phyloP scores from a whole-genome alignment of 2,797 vertebrate genomes.

The Anabacerthia variegaticeps region DNA sequence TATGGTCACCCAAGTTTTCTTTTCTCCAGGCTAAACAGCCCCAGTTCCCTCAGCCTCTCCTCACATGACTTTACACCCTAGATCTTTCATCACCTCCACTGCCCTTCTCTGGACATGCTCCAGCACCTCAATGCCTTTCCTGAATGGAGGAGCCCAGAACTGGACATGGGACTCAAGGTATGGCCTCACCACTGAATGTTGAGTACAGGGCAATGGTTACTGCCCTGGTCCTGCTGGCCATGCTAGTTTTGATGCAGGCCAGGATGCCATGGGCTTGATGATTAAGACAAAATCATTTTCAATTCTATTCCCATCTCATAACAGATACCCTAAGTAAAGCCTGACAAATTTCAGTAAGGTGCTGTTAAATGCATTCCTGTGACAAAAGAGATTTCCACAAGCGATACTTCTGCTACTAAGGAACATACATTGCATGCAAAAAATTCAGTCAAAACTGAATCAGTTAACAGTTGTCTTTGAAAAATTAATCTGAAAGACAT shows the following conservation, averaged over 20 bases:
- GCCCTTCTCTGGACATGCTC: fast-evolving
- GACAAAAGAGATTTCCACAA: background rate
- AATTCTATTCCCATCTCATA: background rate
- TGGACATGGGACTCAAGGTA: fast-evolving
- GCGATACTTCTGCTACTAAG: background rate
- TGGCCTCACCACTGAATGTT: fast-evolving
- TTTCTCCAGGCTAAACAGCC: background rate
- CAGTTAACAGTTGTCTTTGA: background rate
- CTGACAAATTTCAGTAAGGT: background rate
- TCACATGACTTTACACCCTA: fast-evolving
- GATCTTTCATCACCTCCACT: fast-evolving
- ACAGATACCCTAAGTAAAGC: background rate
- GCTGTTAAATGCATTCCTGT: background rate
- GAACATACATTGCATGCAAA: slow-evolving; percentile 30
- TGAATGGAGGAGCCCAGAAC: fast-evolving
- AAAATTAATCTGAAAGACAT: slow-evolving; percentile 29
- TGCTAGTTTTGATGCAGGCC: background rate
- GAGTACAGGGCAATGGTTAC: background rate
- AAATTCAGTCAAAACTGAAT: background rate
- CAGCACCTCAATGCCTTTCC: background rate
- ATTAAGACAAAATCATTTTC: background rate
- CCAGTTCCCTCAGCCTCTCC: background rate
- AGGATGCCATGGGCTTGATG: background rate
- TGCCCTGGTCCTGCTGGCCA: background rate
- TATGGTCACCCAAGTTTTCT: too few relatives aligned